These are phyloP conservation scores for Alcedo quadribrachys DNA, from an alignment of 2,797 vertebrate genomes.

Conservation along the genomic window DNA sequence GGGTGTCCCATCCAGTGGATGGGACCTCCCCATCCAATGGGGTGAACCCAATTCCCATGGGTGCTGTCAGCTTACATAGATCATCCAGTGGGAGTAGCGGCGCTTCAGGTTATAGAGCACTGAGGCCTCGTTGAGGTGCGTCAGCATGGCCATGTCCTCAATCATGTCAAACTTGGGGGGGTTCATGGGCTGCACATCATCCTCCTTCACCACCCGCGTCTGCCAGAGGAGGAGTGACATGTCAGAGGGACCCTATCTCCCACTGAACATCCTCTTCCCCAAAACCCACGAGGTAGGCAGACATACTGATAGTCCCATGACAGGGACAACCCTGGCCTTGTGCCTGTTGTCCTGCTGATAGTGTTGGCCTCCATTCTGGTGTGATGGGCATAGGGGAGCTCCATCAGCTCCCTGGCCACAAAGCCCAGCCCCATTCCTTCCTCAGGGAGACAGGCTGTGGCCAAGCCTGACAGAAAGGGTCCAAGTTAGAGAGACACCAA, in stretches of 20 bases:
- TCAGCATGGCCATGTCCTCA: conserved; percentile 95
- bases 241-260: not conserved
- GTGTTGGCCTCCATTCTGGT: accelerated
- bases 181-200: conserved; percentile 89
- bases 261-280: accelerated
- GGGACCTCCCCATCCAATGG: not conserved
- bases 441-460: not conserved
- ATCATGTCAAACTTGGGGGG: conserved; percentile 92
- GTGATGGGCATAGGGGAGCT: not conserved
- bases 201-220: conserved; percentile 84
- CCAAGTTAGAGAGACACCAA: not conserved
- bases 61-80: conserved; percentile 82
- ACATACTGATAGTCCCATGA: not conserved
- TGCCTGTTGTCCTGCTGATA: not conserved
- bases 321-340: not conserved
- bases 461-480: accelerated
- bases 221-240: not conserved
- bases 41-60: accelerated
- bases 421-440: not conserved
- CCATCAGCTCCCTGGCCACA: not conserved
- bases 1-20: not conserved
- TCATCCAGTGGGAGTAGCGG: conserved; percentile 94
- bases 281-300: accelerated
- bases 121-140: conserved; percentile 89
- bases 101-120: conserved; percentile 90